A percentile compares a stretch with the other conserved stretches of the same genome.
Conservation (phyloP, 1,140 invertebrate species). For the Trichonephila clavipes region DNA sequence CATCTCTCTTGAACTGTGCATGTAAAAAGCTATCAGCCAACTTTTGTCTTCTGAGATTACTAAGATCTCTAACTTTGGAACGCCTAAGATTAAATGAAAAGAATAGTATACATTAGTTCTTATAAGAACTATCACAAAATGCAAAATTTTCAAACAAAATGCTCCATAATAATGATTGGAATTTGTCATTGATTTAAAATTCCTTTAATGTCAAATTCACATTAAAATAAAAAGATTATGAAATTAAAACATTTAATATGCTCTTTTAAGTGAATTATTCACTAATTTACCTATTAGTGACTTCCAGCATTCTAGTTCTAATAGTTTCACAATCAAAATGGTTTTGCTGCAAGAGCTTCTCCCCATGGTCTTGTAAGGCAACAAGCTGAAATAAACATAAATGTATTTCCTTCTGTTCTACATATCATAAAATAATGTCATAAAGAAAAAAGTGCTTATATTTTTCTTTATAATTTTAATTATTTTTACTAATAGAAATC, state of each 20-base stretch:
- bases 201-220: no score
- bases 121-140: no score
- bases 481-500: no score
- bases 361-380: constrained; percentile 91
- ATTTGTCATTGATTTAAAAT: no score
- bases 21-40: constrained; percentile 91
- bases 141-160: no score
- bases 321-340: constrained; percentile 97
- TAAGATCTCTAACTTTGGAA: constrained; percentile 87
- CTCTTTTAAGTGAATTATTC: not conserved
- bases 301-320: constrained; percentile 82
- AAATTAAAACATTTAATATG: no score
- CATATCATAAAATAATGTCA: not conserved
- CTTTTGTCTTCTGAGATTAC: constrained; percentile 84
- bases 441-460: not conserved
- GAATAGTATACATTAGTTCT: not conserved
- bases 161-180: no score
- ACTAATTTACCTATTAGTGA: constrained; percentile 76
- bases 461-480: no score
- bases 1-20: constrained; percentile 94
- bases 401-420: not conserved
- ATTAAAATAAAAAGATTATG: no score
- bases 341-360: constrained; percentile 92
- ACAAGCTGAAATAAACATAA: constrained; percentile 82
- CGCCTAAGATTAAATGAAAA: constrained; percentile 81